phyloP scores from a whole-genome alignment of 1,140 invertebrate genomes.

The Phymorhynchus buccinoides region DNA sequence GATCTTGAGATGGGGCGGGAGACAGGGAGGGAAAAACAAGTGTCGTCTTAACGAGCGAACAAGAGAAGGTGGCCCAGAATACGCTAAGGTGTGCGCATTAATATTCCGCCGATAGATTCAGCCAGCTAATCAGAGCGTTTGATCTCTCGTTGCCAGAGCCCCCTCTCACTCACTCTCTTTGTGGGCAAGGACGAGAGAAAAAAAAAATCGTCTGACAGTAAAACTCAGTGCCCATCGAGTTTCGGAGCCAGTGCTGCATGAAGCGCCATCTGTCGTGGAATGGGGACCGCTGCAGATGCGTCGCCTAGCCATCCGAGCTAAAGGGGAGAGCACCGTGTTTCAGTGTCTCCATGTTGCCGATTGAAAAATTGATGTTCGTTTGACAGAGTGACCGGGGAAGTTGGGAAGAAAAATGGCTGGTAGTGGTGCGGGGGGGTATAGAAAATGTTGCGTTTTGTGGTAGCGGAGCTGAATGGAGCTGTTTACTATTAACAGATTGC shows the following conservation, averaged over 20 bases:
- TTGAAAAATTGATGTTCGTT: neutral
- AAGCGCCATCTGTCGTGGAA: neutral
- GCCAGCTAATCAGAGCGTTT: neutral
- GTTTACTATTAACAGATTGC: neutral
- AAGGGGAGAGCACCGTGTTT: neutral
- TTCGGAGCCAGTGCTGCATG: neutral
- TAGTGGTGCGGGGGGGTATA: neutral
- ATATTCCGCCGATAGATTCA: conserved; percentile 7
- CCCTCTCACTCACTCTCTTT: neutral
- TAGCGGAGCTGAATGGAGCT: neutral
- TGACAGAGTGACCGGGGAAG: neutral
- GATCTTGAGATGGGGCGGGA: neutral
- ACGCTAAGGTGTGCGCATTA: neutral
- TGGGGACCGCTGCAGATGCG: neutral
- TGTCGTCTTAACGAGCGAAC: conserved; percentile 2
- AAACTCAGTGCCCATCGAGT: neutral
- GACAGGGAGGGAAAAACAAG: neutral
- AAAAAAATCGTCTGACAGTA: neutral
- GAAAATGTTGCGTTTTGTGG: too few relatives aligned
- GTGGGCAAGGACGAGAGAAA: neutral
- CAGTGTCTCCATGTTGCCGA: neutral
- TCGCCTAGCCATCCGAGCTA: neutral
- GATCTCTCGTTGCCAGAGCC: neutral
- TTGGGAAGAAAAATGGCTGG: neutral
- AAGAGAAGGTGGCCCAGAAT: neutral